Evolutionary conservation across 1,140 invertebrate species (phyloP), one percentile per base, ranked within the genome.

Genomic region (Drosophila orosa): DNA sequence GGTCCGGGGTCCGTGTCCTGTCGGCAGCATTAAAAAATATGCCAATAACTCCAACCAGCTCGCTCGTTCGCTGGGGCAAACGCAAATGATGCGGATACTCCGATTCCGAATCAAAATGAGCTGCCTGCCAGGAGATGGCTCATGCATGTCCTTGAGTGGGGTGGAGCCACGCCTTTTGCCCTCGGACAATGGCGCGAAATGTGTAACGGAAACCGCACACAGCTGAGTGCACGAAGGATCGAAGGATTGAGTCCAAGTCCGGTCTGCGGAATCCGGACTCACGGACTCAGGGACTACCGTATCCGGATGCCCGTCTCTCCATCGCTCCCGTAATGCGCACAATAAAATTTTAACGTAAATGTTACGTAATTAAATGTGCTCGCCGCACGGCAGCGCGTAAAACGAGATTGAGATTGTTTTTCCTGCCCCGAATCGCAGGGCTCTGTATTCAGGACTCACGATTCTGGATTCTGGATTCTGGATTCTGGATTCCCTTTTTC

Each of bases 271-370:
- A 24, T 25, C 19, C 15, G 54, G 15, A 22, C 22, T 35, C 29
- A 29, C 42, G 40, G 17, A 19, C 7, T 3, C n/a, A 13, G 29
- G 58, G 48, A 50, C 42, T 62, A 63, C 77, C 35, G 45, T 33
- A 62, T 58, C 78, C 44, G 54, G 45, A 25, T 55, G 66, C 60
- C 37, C 63, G 71, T 78, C 50, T 78, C 50, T 22, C 13, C 24
- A n/a, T 48, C 45, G 15, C 47, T 52, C 69, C 63, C 66, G 79
- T 84, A 84, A 77, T 76, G 80, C 74, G 68, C 63, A 65, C 83
- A 87, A 86, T 86, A 80, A 87, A 86, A 83, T 87, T 82, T 87
- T 86, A 86, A 86, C 83, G 83, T 58, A 79, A 86, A 87, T 87
- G 78, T 75, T 69, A 63, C 67, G 75, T 69, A 73, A 87, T 86